Base-by-base conservation (phyloP, 2,113 vertebrate species). In the Macroglossus sobrinus region DNA sequence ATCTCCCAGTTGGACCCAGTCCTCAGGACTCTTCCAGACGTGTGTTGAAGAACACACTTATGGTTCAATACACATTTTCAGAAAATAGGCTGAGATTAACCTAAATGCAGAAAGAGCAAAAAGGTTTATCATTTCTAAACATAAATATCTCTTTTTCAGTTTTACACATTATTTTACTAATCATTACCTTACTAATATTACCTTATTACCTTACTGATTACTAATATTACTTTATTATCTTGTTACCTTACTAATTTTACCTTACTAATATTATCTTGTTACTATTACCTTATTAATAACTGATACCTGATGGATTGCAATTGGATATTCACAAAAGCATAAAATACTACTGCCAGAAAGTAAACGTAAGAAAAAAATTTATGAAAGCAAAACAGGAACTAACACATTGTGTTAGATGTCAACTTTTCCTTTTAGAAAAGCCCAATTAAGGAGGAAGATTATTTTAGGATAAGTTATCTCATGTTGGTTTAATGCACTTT, bases 341-440 rank as follows among this genome's bases (percentile, higher is more conserved):
- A 72, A 71, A 93, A 93, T 93, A 75, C 30, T 85, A 61, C 72
- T 33, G 68, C 71, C 19, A 69, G 43, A 92, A 79, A 92, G 79
- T 61, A 85, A 88, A 87, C 84, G 13, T 50, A 53, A 75, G 28
- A 35, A 71, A 91, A 95, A 85, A 24, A 57, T 82, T 69, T 50
- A 47, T 75, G 33, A 96, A 96, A 92, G 57, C 76, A 96, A 78
- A 94, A 91, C 86, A 92, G 82, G 69, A 95, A 76, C 33, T 57
- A 89, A 92, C 59, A 85, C 9, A 15, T 86, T 30, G 50, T 40
- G 28, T 79, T 91, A 76, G 68, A 91, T 0, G 7, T 87, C 75
- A 92, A 55, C 35, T 84, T 95, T 96, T 90, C 88, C 64, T 96
- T 79, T 92, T 95, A 86, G 68, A 69, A 96, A 93, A 96, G 35